Percentiles rank a stretch among this genome's conserved stretches.
These are phyloP conservation scores for Bombus waltoni DNA, from an alignment of 1,140 invertebrate species.

Conservation along the genomic window DNA sequence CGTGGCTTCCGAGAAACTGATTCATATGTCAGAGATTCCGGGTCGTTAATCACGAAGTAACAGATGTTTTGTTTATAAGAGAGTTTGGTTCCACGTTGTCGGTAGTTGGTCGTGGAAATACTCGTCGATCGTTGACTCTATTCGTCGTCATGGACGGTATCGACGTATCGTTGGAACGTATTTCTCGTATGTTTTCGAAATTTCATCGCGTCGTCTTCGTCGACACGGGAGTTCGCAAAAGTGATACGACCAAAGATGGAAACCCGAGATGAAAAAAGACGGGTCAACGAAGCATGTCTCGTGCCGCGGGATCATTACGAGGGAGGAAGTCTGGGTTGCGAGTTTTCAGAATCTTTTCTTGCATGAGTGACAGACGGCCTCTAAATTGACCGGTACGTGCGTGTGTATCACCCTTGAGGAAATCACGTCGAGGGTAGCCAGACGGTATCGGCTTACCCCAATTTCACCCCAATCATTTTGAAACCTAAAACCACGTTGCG, in stretches of 20 bases:
- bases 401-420: slow-evolving; percentile 58
- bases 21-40: no score
- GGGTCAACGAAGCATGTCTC: background rate
- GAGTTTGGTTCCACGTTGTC: background rate
- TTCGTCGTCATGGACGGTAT: background rate
- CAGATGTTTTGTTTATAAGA: background rate
- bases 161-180: background rate
- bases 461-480: slow-evolving; percentile 82
- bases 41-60: background rate
- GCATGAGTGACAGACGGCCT: slow-evolving; percentile 60
- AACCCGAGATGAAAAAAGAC: slow-evolving; percentile 25
- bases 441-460: slow-evolving; percentile 80
- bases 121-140: background rate
- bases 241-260: background rate
- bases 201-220: background rate
- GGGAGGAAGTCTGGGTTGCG: slow-evolving; percentile 40
- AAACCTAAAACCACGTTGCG: slow-evolving; percentile 76
- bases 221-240: background rate
- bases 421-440: slow-evolving; percentile 59
- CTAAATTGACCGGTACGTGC: slow-evolving; percentile 74
- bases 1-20: no score
- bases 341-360: slow-evolving; percentile 66
- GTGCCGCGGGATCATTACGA: slow-evolving; percentile 51
- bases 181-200: background rate
- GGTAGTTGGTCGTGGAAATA: background rate